A percentile compares a stretch with the other conserved stretches of the same genome.
phyloP scores from a whole-genome alignment of 2,113 vertebrate genomes.

The Bubo scandiacus region DNA sequence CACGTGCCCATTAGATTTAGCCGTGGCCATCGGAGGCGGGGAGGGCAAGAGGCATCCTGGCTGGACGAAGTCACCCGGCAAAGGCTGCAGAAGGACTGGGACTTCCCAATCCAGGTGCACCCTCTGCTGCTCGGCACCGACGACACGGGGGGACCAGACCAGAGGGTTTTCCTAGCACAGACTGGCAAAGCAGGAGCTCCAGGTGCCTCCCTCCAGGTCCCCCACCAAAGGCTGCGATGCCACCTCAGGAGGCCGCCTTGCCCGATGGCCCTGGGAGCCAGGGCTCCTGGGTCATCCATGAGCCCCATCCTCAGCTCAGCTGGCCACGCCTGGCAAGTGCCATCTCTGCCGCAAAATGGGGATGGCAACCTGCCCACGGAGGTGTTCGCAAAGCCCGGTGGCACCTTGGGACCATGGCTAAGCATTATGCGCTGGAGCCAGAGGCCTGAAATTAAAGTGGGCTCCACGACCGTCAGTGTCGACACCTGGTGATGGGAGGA shows the following conservation, averaged over 20 bases:
- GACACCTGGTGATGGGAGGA: conserved; percentile 56
- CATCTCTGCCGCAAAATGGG: neutral
- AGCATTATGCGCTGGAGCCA: neutral
- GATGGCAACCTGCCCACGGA: neutral
- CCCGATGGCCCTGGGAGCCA: neutral
- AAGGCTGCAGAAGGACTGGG: neutral
- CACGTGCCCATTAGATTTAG: neutral
- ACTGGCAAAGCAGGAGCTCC: neutral
- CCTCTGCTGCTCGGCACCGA: neutral
- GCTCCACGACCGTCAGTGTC: neutral
- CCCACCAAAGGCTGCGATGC: neutral
- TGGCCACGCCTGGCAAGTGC: neutral
- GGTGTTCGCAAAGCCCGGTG: neutral
- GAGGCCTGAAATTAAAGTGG: conserved; percentile 26
- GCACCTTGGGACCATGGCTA: neutral
- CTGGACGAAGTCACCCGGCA: neutral
- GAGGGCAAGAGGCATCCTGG: neutral
- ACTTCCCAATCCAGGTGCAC: neutral
- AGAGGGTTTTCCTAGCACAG: neutral
- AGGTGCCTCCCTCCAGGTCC: no score
- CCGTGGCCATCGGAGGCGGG: neutral
- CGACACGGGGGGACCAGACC: neutral
- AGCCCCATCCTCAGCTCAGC: neutral
- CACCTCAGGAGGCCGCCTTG: neutral
- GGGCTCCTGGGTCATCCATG: neutral